Conservation (phyloP, 2,113 vertebrate genomes). For the Chloropsis hardwickii region DNA sequence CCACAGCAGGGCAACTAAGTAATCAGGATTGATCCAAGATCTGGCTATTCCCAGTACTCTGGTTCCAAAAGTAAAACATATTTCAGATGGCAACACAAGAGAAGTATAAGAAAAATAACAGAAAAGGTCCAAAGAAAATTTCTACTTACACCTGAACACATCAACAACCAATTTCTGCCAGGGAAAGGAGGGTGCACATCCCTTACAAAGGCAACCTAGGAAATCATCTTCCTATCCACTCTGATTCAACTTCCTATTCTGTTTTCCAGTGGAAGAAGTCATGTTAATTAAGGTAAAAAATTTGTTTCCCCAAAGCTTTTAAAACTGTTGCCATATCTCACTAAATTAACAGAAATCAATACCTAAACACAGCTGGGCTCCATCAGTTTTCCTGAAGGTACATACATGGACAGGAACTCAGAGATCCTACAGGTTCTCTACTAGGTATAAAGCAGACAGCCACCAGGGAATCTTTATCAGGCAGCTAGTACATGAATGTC, state of each 20-base stretch:
- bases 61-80: background rate
- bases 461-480: background rate
- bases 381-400: background rate
- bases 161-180: background rate
- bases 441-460: background rate
- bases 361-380: background rate
- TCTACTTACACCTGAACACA: background rate
- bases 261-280: background rate
- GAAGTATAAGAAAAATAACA: background rate
- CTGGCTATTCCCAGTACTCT: background rate
- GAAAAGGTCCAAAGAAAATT: background rate
- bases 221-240: background rate
- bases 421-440: background rate
- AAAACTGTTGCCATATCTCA: background rate
- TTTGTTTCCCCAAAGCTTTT: background rate
- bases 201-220: background rate
- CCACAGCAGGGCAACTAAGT: background rate
- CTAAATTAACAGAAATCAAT: background rate
- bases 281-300: background rate
- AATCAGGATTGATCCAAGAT: background rate
- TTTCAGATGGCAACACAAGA: background rate
- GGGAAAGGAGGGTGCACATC: background rate
- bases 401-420: background rate
- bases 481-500: background rate
- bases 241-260: background rate